phyloP scores from a whole-genome alignment of 92 coral and sea anemone species.

The Epizoanthus fatuus region DNA sequence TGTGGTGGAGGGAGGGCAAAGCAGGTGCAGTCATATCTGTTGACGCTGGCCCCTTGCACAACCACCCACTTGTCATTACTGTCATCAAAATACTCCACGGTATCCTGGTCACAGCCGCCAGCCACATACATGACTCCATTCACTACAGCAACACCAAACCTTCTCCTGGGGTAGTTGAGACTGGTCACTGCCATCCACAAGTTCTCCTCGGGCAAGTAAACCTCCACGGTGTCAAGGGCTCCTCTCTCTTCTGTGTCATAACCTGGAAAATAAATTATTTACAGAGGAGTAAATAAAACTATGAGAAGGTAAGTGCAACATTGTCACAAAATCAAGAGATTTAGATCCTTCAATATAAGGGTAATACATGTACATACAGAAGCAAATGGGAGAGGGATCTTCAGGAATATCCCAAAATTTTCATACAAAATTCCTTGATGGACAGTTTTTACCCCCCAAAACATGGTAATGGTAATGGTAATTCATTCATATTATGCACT shows the following conservation, averaged over 20 bases:
- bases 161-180: slow-evolving; percentile 70
- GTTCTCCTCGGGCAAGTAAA: slow-evolving; percentile 57
- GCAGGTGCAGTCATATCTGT: slow-evolving; percentile 70
- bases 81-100: slow-evolving; percentile 76
- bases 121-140: slow-evolving; percentile 76
- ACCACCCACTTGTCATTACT: slow-evolving; percentile 71
- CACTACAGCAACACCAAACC: slow-evolving; percentile 85
- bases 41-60: slow-evolving; percentile 51
- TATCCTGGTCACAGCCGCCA: slow-evolving; percentile 78
- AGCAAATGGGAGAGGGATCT: no score
- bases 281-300: not conserved
- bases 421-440: no score
- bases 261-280: slow-evolving; percentile 27
- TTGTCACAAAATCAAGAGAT: no score
- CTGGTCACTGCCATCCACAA: slow-evolving; percentile 63
- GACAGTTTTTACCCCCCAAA: no score
- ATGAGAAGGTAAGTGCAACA: not conserved
- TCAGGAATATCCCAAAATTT: no score
- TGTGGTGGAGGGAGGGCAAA: slow-evolving; percentile 73
- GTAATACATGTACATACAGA: no score
- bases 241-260: slow-evolving; percentile 64
- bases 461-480: no score
- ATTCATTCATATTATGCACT: no score
- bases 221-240: slow-evolving; percentile 72
- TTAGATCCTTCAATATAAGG: no score